Evolutionary conservation across 2,113 vertebrate genomes (phyloP).

Genomic region (Protobothrops mucrosquamatus): DNA sequence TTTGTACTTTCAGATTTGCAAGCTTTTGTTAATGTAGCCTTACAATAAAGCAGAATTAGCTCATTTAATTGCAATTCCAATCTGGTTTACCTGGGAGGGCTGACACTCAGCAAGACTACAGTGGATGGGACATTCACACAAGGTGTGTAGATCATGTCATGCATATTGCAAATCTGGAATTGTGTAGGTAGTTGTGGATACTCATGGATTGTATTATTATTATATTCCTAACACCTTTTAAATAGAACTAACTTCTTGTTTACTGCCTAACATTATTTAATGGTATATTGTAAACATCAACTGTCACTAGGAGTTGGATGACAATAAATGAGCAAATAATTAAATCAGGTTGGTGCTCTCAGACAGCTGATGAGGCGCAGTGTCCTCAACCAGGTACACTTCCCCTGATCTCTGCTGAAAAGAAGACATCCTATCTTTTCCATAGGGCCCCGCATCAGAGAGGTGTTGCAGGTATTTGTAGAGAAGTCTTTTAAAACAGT

Average conservation of each 20-base stretch:
- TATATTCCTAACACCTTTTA: not conserved
- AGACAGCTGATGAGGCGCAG: not conserved
- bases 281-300: not conserved
- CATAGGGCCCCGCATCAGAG: not conserved
- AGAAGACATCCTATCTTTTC: not conserved
- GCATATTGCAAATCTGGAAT: not conserved
- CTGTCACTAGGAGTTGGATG: not conserved
- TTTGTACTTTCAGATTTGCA: not conserved
- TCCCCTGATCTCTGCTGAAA: not conserved
- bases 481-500: not conserved
- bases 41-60: not conserved
- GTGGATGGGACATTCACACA: not conserved
- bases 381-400: not conserved
- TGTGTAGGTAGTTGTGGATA: not conserved
- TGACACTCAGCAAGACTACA: not conserved
- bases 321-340: not conserved
- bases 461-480: not conserved
- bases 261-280: not conserved
- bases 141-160: not conserved
- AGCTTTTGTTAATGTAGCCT: not conserved
- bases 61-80: not conserved
- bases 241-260: not conserved
- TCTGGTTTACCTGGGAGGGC: not conserved
- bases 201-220: not conserved
- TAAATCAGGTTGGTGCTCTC: not conserved